These are phyloP conservation scores for Discoglossus pictus DNA, from an alignment of 2,797 vertebrate species.

Conservation along the genomic window DNA sequence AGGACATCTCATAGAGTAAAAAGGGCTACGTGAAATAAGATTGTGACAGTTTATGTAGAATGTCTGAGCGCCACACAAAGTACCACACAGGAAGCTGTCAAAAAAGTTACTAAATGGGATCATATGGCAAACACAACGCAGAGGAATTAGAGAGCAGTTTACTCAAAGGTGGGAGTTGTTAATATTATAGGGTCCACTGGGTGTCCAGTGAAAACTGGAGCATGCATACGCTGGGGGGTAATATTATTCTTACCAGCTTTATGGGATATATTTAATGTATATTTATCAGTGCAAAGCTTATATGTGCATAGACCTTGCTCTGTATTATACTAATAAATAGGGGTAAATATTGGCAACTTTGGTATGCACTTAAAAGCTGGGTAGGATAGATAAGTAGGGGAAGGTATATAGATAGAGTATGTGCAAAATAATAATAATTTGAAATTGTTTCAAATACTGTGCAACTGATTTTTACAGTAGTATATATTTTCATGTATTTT, in stretches of 20 bases:
- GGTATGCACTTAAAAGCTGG: too few relatives aligned
- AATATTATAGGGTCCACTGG: slow-evolving; percentile 46
- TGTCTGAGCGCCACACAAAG: slow-evolving; percentile 23
- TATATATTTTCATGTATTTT: too few relatives aligned
- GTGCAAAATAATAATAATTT: too few relatives aligned
- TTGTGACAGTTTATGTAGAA: slow-evolving; percentile 13
- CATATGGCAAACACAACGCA: slow-evolving; percentile 43
- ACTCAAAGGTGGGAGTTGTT: slow-evolving; percentile 40
- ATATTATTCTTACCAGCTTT: slow-evolving; percentile 31
- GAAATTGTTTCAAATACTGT: too few relatives aligned
- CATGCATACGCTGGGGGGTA: slow-evolving; percentile 30
- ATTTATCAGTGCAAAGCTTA: not conserved
- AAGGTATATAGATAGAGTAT: too few relatives aligned
- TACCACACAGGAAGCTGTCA: slow-evolving; percentile 51
- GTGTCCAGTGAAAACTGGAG: slow-evolving; percentile 51
- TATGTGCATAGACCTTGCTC: not conserved
- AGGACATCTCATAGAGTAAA: slow-evolving; percentile 21
- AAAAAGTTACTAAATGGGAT: slow-evolving; percentile 40
- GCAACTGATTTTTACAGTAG: too few relatives aligned
- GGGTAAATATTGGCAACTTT: too few relatives aligned
- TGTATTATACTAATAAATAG: too few relatives aligned
- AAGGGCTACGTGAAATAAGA: slow-evolving; percentile 18
- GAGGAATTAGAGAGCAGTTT: slow-evolving; percentile 43
- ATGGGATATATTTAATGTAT: slow-evolving; percentile 7
- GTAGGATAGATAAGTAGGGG: too few relatives aligned